A percentile compares a stretch with the other conserved stretches of the same genome.
Conservation (phyloP, 2,113 vertebrate species). For the Heterotis niloticus region DNA sequence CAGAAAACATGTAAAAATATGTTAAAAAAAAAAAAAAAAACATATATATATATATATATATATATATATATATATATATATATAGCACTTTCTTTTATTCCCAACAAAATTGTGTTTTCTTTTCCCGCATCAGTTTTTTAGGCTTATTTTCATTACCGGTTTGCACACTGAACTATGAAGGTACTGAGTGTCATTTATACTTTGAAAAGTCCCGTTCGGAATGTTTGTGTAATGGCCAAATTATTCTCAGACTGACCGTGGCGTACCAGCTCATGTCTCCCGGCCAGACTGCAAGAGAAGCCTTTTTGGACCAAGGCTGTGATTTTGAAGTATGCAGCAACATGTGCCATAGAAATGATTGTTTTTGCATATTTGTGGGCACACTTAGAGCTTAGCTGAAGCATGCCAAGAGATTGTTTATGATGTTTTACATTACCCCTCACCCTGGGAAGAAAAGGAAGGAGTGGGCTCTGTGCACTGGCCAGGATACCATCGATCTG, state of each 20-base stretch:
- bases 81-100: no score
- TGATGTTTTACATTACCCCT: conserved; percentile 40
- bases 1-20: no score
- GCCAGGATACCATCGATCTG: conserved; percentile 20
- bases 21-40: neutral
- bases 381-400: conserved; percentile 28
- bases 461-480: conserved; percentile 18
- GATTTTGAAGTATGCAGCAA: conserved; percentile 12
- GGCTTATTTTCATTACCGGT: no score
- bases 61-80: no score
- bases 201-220: neutral
- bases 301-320: conserved; percentile 30
- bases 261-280: conserved; percentile 25
- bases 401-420: conserved; percentile 40
- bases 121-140: no score
- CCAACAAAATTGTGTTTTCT: no score
- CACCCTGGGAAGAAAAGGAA: conserved; percentile 1
- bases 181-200: neutral
- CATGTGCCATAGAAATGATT: conserved; percentile 34
- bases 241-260: neutral
- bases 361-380: conserved; percentile 47
- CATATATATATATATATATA: neutral
- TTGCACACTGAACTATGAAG: no score
- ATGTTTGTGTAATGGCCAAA: neutral
- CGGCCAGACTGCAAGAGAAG: conserved; percentile 26